Conservation (phyloP, 2,113 vertebrate species). For the Xiphophorus hellerii region DNA sequence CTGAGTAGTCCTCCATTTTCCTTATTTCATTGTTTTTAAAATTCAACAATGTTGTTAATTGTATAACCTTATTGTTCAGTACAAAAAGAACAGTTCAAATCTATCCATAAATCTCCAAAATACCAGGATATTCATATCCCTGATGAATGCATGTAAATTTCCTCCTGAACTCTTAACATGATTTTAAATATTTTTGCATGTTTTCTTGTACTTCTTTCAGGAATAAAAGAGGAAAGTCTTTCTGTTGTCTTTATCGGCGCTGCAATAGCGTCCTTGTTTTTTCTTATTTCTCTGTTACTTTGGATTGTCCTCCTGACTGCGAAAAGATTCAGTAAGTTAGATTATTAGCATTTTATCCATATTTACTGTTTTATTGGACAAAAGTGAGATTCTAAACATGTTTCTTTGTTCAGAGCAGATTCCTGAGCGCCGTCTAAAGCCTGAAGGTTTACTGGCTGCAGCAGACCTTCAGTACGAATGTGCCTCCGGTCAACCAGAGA, state of each 20-base stretch:
- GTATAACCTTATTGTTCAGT: not conserved
- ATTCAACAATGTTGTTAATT: not conserved
- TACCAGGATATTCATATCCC: no score
- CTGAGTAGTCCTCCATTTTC: no score
- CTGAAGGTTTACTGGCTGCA: conserved; percentile 23
- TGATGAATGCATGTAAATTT: no score
- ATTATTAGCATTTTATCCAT: not conserved
- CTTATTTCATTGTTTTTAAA: not conserved
- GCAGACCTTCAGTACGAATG: conserved; percentile 20
- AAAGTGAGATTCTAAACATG: not conserved
- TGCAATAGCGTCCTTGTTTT: conserved; percentile 44
- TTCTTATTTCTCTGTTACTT: conserved; percentile 58
- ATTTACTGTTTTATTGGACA: not conserved
- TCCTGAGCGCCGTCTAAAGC: conserved; percentile 18
- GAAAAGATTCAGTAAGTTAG: conserved; percentile 60
- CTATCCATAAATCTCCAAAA: no score
- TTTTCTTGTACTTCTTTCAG: conserved; percentile 11
- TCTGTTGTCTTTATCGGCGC: conserved; percentile 57
- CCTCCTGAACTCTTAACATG: not conserved
- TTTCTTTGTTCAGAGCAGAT: conserved; percentile 39
- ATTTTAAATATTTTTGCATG: not conserved
- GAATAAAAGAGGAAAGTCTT: conserved; percentile 35
- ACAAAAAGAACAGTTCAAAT: not conserved
- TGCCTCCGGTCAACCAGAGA: conserved; percentile 10
- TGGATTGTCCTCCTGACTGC: conserved; percentile 60